Percentiles rank a stretch among this genome's conserved stretches.
These are phyloP conservation scores for Asarcornis scutulata DNA, from an alignment of 2,113 vertebrate genomes.

Conservation along the genomic window DNA sequence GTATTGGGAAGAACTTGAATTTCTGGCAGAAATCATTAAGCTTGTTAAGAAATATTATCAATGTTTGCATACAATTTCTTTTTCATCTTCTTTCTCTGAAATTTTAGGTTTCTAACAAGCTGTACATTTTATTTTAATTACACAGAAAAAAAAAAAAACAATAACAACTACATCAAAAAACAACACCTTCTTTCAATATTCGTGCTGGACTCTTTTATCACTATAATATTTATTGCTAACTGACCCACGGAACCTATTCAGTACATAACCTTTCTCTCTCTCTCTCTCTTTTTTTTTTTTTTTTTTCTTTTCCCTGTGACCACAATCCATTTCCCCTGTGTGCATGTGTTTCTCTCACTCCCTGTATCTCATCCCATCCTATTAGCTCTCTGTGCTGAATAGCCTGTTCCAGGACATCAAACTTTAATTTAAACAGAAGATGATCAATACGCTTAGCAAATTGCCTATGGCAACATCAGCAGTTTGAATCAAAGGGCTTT, in stretches of 20 bases:
- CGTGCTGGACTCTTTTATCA: slow-evolving; percentile 34
- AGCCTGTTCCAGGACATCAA: slow-evolving; percentile 83
- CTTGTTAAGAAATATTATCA: too few species aligned
- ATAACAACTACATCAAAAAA: background rate
- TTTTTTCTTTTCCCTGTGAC: slow-evolving; percentile 51
- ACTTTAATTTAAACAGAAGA: slow-evolving; percentile 85
- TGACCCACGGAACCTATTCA: slow-evolving; percentile 46
- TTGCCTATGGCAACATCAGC: slow-evolving; percentile 80
- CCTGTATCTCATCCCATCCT: slow-evolving; percentile 73
- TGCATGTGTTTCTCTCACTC: slow-evolving; percentile 52
- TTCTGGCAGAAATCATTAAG: background rate
- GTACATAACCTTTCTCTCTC: slow-evolving; percentile 34
- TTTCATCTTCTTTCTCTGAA: background rate
- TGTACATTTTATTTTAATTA: slow-evolving; percentile 9
- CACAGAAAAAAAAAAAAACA: background rate
- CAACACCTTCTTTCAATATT: background rate
- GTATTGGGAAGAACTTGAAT: background rate
- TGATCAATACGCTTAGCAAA: slow-evolving; percentile 84
- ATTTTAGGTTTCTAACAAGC: slow-evolving; percentile 14
- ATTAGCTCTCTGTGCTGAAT: slow-evolving; percentile 70
- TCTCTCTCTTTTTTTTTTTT: background rate
- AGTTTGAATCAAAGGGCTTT: slow-evolving; percentile 80
- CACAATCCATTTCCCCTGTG: slow-evolving; percentile 75
- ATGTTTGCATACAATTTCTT: background rate
- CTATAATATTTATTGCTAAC: slow-evolving; percentile 70